These are phyloP conservation scores for Apostichopus leukothele DNA, from an alignment of 53 echinoderm and acorn worm genomes.

Conservation along the genomic window DNA sequence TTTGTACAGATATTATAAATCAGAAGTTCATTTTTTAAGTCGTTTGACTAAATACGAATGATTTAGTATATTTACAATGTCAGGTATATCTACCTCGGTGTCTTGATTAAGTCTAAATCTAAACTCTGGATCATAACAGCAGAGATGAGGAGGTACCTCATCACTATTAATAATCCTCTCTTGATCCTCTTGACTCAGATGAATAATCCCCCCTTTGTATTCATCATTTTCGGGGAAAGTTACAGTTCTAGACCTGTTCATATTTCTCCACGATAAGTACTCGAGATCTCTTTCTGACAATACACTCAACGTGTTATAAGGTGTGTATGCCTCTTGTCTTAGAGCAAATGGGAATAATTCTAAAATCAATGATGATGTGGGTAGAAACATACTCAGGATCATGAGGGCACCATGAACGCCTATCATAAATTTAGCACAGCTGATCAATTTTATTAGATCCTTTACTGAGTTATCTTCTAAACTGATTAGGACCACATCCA, in stretches of 20 bases:
- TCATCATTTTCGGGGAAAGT: not conserved
- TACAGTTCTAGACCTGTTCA: constrained; percentile 48
- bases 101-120: not conserved
- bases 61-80: not conserved
- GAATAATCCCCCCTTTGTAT: not conserved
- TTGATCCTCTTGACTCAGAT: not conserved
- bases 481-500: not conserved
- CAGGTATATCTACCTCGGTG: not conserved
- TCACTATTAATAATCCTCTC: not conserved
- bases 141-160: not conserved
- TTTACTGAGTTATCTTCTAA: not conserved
- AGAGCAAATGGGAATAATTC: constrained; percentile 73
- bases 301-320: constrained; percentile 60
- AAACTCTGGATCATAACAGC: not conserved
- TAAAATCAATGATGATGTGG: constrained; percentile 49
- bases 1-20: too few relatives aligned
- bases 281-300: constrained; percentile 55
- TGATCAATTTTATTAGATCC: not conserved
- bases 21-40: too few relatives aligned
- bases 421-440: constrained; percentile 46
- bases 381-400: constrained; percentile 68
- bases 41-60: not conserved
- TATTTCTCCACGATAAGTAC: constrained; percentile 67
- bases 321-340: constrained; percentile 67
- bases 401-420: constrained; percentile 74